Base-by-base conservation (phyloP, 1,140 invertebrate genomes). In the Pachypeltis micranthus region DNA sequence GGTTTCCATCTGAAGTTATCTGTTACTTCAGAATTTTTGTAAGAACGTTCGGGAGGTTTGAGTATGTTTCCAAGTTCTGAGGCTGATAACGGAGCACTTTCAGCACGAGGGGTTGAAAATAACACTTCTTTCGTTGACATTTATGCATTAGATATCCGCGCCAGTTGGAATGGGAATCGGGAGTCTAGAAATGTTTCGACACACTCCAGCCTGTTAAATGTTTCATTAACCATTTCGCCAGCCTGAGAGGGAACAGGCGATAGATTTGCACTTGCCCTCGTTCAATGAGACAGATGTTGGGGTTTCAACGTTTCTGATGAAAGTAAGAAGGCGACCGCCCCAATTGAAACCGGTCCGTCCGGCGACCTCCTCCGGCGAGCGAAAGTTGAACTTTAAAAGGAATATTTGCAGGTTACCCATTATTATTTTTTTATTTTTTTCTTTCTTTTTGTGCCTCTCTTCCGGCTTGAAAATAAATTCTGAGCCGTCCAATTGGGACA, bases 271-370 rank as follows among this genome's bases (percentile, higher is more conserved):
- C 47, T 51, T 51, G 10, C 12, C 23, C 12, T 10, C 19, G 7
- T 51, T 21, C 4, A n/a, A n/a, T n/a, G 47, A 51, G 47, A 51
- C 47, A 51, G 47, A 51, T 51, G 47, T 51, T 51, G 47, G 12
- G 47, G 23, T 51, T 51, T 51, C 47, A 51, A 51, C 12, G 47
- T 21, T 10, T 51, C 47, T 51, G 47, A 51, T 51, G 47, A 51
- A 51, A 51, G 47, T 51, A 51, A 51, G 47, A 51, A 51, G 47
- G 47, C 47, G 19, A 51, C 47, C 47, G 47, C 47, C 47, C 47
- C 47, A 51, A 16, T 51, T 51, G 47, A 51, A 51, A 51, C 47
- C 47, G 47, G 47, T 51, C 47, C 47, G 47, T 16, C 47, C 12
- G 47, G 47, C 47, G 47, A 51, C 47, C 47, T 51, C 47, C 47